These are phyloP conservation scores for Oreohelix idahoensis DNA, from an alignment of 1,140 invertebrate genomes.

Conservation along the genomic window DNA sequence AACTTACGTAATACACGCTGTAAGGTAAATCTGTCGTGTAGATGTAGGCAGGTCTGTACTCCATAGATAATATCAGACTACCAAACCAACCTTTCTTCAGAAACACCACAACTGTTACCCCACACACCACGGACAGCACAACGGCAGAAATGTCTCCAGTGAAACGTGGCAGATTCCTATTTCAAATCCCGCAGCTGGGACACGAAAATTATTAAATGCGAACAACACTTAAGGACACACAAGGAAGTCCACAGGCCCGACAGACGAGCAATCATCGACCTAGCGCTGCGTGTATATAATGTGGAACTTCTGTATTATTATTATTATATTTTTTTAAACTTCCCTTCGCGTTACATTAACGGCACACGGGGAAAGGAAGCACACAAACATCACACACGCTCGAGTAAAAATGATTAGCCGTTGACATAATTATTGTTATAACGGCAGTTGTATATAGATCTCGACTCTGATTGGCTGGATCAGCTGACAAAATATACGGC, in stretches of 20 bases:
- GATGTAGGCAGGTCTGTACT: slow-evolving; percentile 25
- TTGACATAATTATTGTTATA: slow-evolving; percentile 10
- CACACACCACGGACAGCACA: background rate
- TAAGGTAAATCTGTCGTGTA: slow-evolving; percentile 13
- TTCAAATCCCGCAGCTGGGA: background rate
- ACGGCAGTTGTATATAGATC: background rate
- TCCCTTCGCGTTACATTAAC: background rate
- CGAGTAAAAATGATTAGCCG: slow-evolving; percentile 6
- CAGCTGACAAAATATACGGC: background rate
- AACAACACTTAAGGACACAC: background rate
- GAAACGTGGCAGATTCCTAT: background rate
- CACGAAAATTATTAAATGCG: background rate
- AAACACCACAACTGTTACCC: background rate
- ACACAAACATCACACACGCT: background rate
- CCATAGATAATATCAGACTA: background rate
- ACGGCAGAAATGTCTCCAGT: background rate
- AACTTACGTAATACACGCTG: slow-evolving; percentile 35
- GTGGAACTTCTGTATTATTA: background rate
- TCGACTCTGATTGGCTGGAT: background rate
- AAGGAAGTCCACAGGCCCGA: background rate
- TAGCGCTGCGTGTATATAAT: background rate
- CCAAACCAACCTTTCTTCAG: background rate
- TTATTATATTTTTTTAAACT: background rate
- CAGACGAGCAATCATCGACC: background rate
- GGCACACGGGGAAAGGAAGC: background rate